Base-by-base conservation (phyloP, 2,888 invertebrate species). In the Megaustenia siamemsis region DNA sequence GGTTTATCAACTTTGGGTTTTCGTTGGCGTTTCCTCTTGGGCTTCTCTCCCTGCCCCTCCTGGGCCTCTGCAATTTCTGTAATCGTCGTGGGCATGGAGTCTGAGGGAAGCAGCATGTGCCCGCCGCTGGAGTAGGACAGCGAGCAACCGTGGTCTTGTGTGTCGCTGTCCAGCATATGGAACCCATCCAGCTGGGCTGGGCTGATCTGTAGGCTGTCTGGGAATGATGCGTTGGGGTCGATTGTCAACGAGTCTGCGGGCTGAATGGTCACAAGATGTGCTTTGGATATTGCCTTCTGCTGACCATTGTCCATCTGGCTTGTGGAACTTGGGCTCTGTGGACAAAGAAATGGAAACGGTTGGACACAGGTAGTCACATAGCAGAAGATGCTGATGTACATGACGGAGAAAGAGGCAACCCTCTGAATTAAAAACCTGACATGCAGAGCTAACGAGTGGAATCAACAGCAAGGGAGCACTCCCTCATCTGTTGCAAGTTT, bases 31-130 rank as follows among this genome's bases (percentile, higher is more conserved):
- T 90, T 90, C 76, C 89, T 89, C 81, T 89, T 90, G 18, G 89
- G 88, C 63, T 88, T 87, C 88, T 90, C 76, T 68, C 88, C 83
- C 84, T 89, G 86, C 86, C 82, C 86, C 53, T 87, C 85, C 79
- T 85, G 83, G 10, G 78, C 82, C 66, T 84, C 87, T 8, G 86
- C 89, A n/a, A 90, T 86, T 66, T 90, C 90, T 24, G 87, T 89
- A 40, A 91, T 88, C 1, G 91, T 90, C 32, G 90, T 86, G n/a
- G 90, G 90, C 45, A 90, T 86, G 10, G 86, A 87, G 28, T 89
- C 88, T 18, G 90, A 89, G 24, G 90, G 87, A 5, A 90, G 63
- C 15, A 90, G 87, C 38, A 87, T 49, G 24, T 79, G 79, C 24
- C 69, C 73, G 1, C 6, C 49, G 68, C 63, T 90, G 28, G 92